These are phyloP conservation scores for Periophthalmodon schlosseri DNA, from an alignment of 2,113 vertebrate genomes.

Conservation along the genomic window DNA sequence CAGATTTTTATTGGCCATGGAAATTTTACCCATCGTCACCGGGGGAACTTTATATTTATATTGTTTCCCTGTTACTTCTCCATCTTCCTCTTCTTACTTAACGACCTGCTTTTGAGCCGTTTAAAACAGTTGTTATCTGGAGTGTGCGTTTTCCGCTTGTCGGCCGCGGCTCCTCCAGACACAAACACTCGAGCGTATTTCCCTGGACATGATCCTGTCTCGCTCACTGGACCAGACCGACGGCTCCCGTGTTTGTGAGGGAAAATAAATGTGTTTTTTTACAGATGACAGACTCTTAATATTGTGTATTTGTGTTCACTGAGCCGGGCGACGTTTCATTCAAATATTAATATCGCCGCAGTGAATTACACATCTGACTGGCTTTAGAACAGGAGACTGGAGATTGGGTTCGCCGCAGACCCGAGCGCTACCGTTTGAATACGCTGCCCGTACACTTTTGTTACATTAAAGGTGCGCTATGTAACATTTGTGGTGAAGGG, in stretches of 20 bases:
- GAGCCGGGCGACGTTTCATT: background rate
- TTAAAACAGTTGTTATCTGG: background rate
- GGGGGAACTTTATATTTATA: background rate
- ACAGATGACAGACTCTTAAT: constrained; percentile 5
- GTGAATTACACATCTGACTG: constrained; percentile 2
- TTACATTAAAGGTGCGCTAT: too few relatives aligned
- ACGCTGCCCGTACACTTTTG: background rate
- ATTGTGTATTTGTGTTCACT: background rate
- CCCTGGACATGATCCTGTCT: background rate
- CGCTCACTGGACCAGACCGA: background rate
- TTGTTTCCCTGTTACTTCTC: background rate
- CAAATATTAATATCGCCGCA: background rate
- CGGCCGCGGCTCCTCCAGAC: background rate
- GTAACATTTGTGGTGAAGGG: too few relatives aligned
- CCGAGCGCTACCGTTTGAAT: background rate
- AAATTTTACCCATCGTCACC: background rate
- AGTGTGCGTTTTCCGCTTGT: background rate
- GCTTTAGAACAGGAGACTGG: background rate
- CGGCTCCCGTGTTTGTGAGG: background rate
- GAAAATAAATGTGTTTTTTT: constrained; percentile 13
- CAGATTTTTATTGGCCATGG: too few relatives aligned
- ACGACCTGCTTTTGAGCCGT: background rate
- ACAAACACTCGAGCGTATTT: background rate
- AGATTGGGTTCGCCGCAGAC: background rate
- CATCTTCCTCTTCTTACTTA: background rate